A percentile compares a stretch with the other conserved stretches of the same genome.
Evolutionary conservation across 1,140 invertebrate genomes (phyloP).

Genomic region (Drosophila sucinea): DNA sequence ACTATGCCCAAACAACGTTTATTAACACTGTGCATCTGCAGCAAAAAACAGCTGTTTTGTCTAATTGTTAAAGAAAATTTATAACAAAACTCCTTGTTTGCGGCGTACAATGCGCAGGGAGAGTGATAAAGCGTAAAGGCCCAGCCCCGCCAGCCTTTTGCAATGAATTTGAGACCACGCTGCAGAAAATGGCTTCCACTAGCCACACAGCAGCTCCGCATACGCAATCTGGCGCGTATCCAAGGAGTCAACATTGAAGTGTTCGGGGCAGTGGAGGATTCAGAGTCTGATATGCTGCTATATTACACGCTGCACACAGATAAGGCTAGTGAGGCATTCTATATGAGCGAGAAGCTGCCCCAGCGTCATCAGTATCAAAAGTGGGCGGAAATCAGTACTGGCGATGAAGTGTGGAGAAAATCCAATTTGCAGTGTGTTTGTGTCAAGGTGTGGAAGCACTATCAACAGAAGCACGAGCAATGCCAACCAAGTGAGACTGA

Average conservation of each 20-base stretch:
- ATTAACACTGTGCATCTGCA: slow-evolving; percentile 15
- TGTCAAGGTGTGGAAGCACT: slow-evolving; percentile 75
- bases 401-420: slow-evolving; percentile 66
- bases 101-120: slow-evolving; percentile 38
- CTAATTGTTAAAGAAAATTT: slow-evolving; percentile 49
- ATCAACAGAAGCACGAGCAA: slow-evolving; percentile 17
- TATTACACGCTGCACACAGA: slow-evolving; percentile 92
- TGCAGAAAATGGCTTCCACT: slow-evolving; percentile 87
- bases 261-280: slow-evolving; percentile 47
- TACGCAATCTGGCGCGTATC: slow-evolving; percentile 89
- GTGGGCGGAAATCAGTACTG: slow-evolving; percentile 86
- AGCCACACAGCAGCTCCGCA: slow-evolving; percentile 87
- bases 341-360: slow-evolving; percentile 91
- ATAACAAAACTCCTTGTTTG: slow-evolving; percentile 30
- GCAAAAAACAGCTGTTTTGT: slow-evolving; percentile 63
- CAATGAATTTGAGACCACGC: slow-evolving; percentile 86
- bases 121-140: slow-evolving; percentile 43
- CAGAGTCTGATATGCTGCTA: slow-evolving; percentile 84
- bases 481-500: slow-evolving; percentile 60
- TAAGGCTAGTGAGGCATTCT: slow-evolving; percentile 90
- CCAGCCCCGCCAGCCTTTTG: slow-evolving; percentile 18
- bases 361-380: slow-evolving; percentile 85
- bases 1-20: slow-evolving; percentile 4
- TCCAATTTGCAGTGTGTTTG: slow-evolving; percentile 77
- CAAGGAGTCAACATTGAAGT: slow-evolving; percentile 85